A percentile compares a stretch with the other conserved stretches of the same genome.
These are phyloP conservation scores for Vespertilio murinus DNA, from an alignment of 2,797 vertebrate genomes.

Conservation along the genomic window DNA sequence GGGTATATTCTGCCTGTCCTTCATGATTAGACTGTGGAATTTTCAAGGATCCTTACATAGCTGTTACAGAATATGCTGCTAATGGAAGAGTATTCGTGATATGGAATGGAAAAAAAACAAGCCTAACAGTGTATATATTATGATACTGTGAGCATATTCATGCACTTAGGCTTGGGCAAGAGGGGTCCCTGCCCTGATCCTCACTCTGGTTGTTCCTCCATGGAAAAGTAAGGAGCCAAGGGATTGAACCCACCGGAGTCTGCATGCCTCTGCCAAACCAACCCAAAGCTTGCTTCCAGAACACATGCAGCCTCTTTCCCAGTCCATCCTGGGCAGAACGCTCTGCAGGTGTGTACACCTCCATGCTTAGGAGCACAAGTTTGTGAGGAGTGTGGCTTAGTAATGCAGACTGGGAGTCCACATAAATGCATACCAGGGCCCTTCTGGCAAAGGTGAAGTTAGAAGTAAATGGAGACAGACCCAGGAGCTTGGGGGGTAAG, in stretches of 20 bases:
- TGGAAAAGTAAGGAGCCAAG: background rate
- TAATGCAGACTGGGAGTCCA: background rate
- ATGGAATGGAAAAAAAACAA: background rate
- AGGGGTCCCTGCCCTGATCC: background rate
- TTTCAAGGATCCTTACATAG: background rate
- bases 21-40: background rate
- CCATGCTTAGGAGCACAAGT: background rate
- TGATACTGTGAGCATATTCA: background rate
- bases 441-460: background rate
- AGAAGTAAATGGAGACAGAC: background rate
- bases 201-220: background rate
- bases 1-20: background rate
- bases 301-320: background rate
- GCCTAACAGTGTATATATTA: background rate
- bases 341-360: background rate
- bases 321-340: background rate
- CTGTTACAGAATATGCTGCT: background rate
- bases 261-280: background rate
- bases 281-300: background rate
- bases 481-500: background rate
- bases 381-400: background rate
- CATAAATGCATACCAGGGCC: background rate
- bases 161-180: background rate
- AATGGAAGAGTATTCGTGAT: background rate
- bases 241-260: background rate